Evolutionary conservation across 2,888 invertebrate species (phyloP), one percentile per base, ranked within the genome.

Genomic region (Agrochola lota): DNA sequence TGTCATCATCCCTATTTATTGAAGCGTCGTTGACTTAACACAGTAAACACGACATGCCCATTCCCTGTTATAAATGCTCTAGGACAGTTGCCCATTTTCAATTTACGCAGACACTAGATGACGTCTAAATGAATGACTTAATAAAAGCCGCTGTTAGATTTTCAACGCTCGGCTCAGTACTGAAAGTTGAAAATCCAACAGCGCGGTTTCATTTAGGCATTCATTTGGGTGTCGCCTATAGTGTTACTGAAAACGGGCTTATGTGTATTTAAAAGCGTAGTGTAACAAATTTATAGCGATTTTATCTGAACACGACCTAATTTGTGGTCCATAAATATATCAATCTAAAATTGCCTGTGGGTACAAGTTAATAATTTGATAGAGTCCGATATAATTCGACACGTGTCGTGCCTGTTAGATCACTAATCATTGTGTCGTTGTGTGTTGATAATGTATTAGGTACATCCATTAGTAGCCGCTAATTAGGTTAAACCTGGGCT

Each of bases 331-430:
- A 76, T 81, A 81, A 72, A 77, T 49, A 68, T 75, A 63, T 81
- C 81, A 78, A 78, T 85, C 43, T 76, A 84, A 69, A 57, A 72
- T 43, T 43, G 78, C 57, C n/a, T 23, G 26, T n/a, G 40, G 30
- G n/a, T 17, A 35, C 64, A 70, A 71, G 17, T 78, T 62, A 57
- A 66, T 81, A 75, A 81, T 81, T 81, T 71, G 60, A 78, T 81
- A 75, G 71, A 77, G 64, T 7, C 23, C 59, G 26, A 81, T 70
- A 62, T 81, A 77, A 84, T 73, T 73, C 57, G 85, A 81, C 81
- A 75, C 70, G 64, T 75, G 81, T 78, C 71, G 4, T 20, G 70
- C 12, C 15, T 69, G 73, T 68, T 70, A 72, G 40, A 62, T 71
- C 78, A 81, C 63, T 77, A 77, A 67, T 77, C 15, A 63, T 66